These are phyloP conservation scores for Caenorhabditis auriculariae DNA, from an alignment of 2,888 invertebrate species.

Conservation along the genomic window DNA sequence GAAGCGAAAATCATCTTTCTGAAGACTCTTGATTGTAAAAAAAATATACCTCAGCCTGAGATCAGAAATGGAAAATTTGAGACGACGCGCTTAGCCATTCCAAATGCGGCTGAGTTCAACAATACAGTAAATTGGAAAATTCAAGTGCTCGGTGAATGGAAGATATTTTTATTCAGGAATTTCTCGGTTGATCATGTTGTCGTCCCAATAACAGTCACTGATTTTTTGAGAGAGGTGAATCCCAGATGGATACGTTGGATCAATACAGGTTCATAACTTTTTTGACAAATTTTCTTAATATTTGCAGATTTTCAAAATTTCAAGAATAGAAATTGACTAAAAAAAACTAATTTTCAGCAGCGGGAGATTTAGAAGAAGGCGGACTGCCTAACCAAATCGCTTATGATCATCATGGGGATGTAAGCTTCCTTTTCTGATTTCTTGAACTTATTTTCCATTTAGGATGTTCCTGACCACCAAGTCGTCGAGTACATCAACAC, in stretches of 20 bases:
- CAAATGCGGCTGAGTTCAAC: too few relatives aligned
- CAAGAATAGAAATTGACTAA: background rate
- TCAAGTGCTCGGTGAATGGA: too few relatives aligned
- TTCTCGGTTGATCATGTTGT: slow-evolving; percentile 53
- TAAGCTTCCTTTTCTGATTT: background rate
- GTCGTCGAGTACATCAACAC: slow-evolving; percentile 42
- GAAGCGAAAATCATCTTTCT: background rate
- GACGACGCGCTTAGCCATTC: too few relatives aligned
- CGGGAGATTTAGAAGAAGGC: slow-evolving; percentile 19
- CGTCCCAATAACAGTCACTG: slow-evolving; percentile 39
- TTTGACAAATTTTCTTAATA: background rate
- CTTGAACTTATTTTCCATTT: background rate
- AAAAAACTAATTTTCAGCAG: slow-evolving; percentile 16
- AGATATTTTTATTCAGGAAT: slow-evolving; percentile 30
- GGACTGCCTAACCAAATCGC: slow-evolving; percentile 18
- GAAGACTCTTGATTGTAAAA: background rate
- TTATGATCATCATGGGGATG: slow-evolving; percentile 30
- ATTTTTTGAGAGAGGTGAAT: slow-evolving; percentile 40
- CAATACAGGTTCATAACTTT: slow-evolving; percentile 36
- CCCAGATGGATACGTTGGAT: slow-evolving; percentile 51
- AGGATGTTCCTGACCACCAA: slow-evolving; percentile 28
- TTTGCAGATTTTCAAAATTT: background rate
- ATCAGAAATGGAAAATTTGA: too few relatives aligned
- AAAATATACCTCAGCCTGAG: too few relatives aligned
- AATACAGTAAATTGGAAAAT: too few relatives aligned